phyloP scores from a whole-genome alignment of 2,113 vertebrate genomes.

The Sphaerodactylus townsendi region DNA sequence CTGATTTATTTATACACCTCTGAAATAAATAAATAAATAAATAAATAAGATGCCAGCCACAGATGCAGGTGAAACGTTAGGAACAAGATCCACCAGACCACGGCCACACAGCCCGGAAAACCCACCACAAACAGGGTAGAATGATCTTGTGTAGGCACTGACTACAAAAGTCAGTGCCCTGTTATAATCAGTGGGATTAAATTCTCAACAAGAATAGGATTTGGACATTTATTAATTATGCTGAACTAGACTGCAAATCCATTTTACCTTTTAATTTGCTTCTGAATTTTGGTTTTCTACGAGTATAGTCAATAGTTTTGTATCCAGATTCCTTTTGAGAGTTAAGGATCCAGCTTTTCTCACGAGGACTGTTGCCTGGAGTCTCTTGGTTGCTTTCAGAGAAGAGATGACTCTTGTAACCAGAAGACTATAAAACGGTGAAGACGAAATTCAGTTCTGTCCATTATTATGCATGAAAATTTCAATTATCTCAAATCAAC shows the following conservation, averaged over 20 bases:
- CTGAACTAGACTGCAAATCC: rapidly evolving
- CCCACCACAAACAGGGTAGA: too few relatives aligned
- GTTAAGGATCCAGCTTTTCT: constrained; percentile 66
- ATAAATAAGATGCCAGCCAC: too few relatives aligned
- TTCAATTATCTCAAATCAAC: background rate
- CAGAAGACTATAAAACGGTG: background rate
- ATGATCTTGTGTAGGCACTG: too few relatives aligned
- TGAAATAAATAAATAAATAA: too few relatives aligned
- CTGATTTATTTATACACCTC: too few relatives aligned
- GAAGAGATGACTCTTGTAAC: constrained; percentile 68
- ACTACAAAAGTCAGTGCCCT: background rate
- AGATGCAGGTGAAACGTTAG: too few relatives aligned
- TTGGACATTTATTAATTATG: background rate
- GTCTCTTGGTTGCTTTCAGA: constrained; percentile 68
- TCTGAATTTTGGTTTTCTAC: constrained; percentile 60
- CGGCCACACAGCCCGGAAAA: too few relatives aligned
- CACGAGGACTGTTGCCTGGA: constrained; percentile 54
- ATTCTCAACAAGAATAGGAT: background rate
- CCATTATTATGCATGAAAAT: background rate
- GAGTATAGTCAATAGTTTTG: constrained; percentile 51
- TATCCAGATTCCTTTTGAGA: background rate
- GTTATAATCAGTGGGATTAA: background rate
- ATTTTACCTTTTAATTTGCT: constrained; percentile 70
- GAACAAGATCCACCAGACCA: too few relatives aligned
- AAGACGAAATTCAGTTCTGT: background rate